Evolutionary conservation across 2,888 invertebrate genomes (phyloP).

Genomic region (Drosophila meridiana): DNA sequence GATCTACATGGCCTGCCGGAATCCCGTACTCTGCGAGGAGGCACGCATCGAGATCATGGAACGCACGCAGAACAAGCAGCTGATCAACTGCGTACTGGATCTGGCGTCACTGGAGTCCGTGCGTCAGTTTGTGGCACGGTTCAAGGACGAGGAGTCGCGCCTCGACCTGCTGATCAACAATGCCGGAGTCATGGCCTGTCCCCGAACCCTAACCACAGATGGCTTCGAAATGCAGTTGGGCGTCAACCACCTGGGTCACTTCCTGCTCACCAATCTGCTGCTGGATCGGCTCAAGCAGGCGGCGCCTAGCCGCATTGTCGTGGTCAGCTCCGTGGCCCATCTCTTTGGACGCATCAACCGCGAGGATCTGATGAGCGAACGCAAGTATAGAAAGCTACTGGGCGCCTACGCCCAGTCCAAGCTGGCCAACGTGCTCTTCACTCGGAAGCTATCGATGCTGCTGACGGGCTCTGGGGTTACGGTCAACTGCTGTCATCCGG

Average conservation of each 20-base stretch:
- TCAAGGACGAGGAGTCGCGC: conserved; percentile 84
- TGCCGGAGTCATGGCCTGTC: conserved; percentile 86
- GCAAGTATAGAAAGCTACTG: conserved; percentile 87
- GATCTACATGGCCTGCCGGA: conserved; percentile 94
- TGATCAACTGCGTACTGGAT: conserved; percentile 87
- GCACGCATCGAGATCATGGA: conserved; percentile 90
- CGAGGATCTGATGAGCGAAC: conserved; percentile 90
- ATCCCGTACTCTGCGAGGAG: conserved; percentile 91
- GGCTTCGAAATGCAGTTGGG: conserved; percentile 87
- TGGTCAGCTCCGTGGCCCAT: conserved; percentile 90
- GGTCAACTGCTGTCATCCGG: conserved; percentile 90
- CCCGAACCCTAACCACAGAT: conserved; percentile 85
- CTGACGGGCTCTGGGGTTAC: conserved; percentile 88
- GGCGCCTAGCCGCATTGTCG: conserved; percentile 90
- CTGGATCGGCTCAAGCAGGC: conserved; percentile 87
- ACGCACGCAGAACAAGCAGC: conserved; percentile 90
- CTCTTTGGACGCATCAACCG: conserved; percentile 88
- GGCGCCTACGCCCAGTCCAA: conserved; percentile 92
- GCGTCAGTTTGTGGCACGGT: conserved; percentile 86
- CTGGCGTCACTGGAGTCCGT: conserved; percentile 86
- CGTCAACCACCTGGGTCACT: conserved; percentile 88
- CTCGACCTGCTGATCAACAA: conserved; percentile 87
- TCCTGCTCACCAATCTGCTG: conserved; percentile 87
- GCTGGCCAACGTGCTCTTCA: conserved; percentile 91
- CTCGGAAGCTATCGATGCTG: conserved; percentile 88